Evolutionary conservation across 2,888 invertebrate genomes (phyloP).

Genomic region (Stomorhina lunata): DNA sequence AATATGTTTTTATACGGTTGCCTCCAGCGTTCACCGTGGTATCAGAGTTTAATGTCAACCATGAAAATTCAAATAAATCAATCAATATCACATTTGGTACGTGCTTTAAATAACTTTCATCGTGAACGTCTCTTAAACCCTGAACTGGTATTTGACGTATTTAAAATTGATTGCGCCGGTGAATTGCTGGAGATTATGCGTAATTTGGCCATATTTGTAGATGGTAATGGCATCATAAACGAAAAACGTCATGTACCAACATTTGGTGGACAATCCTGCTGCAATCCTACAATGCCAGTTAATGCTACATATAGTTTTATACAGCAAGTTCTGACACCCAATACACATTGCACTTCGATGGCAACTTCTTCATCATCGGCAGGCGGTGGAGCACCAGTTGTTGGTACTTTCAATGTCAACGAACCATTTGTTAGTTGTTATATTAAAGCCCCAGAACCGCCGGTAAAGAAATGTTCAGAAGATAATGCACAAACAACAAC

Average conservation of each 20-base stretch:
- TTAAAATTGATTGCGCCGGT: conserved; percentile 71
- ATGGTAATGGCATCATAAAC: conserved; percentile 68
- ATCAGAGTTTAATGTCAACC: conserved; percentile 69
- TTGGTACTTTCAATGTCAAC: neutral
- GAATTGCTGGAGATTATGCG: conserved; percentile 70
- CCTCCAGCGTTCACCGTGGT: conserved; percentile 70
- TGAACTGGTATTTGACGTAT: conserved; percentile 69
- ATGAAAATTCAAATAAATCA: conserved; percentile 72
- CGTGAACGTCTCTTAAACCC: conserved; percentile 66
- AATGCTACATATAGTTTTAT: conserved; percentile 58
- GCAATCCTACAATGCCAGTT: conserved; percentile 23
- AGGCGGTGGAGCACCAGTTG: neutral
- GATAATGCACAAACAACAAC: neutral
- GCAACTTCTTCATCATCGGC: conserved; percentile 35
- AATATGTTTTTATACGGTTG: conserved; percentile 69
- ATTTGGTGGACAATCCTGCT: conserved; percentile 44
- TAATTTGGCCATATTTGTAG: conserved; percentile 70
- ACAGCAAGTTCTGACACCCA: conserved; percentile 54
- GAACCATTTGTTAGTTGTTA: conserved; percentile 67
- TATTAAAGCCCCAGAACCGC: conserved; percentile 53
- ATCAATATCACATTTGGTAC: conserved; percentile 69
- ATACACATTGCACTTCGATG: conserved; percentile 39
- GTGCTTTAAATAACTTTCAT: conserved; percentile 69
- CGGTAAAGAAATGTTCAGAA: conserved; percentile 12
- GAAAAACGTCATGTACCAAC: conserved; percentile 58